Percentiles rank a stretch among this genome's conserved stretches.
Evolutionary conservation across 2,888 invertebrate genomes (phyloP).

Genomic region (Scaptomyza cyrtandrae): DNA sequence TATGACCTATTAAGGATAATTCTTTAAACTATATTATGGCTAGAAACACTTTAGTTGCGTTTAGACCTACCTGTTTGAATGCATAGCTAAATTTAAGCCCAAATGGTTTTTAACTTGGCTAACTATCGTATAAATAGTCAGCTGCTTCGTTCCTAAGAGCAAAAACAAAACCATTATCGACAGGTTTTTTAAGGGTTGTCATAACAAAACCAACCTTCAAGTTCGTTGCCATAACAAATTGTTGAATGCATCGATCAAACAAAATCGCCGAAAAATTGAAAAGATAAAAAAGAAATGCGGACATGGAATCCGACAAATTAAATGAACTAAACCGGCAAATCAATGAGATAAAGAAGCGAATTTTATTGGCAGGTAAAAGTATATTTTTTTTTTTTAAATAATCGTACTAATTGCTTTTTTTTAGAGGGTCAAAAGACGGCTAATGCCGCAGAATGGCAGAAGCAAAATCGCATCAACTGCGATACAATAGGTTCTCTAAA

Average conservation of each 20-base stretch:
- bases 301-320: conserved; percentile 82
- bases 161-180: not conserved
- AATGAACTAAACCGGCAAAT: conserved; percentile 89
- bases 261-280: conserved; percentile 18
- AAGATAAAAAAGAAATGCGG: not conserved
- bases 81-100: not conserved
- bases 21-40: not conserved
- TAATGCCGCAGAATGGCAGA: conserved; percentile 91
- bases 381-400: too few relatives aligned
- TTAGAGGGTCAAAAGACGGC: conserved; percentile 94
- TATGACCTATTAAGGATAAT: too few relatives aligned
- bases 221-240: conserved; percentile 57
- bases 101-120: conserved; percentile 17
- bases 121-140: conserved; percentile 10
- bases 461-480: conserved; percentile 89
- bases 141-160: conserved; percentile 34
- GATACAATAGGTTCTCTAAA: conserved; percentile 90
- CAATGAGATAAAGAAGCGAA: conserved; percentile 93
- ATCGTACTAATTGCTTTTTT: conserved; percentile 63
- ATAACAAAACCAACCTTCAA: conserved; percentile 26
- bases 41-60: not conserved
- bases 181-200: not conserved
- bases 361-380: conserved; percentile 90
- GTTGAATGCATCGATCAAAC: conserved; percentile 56
- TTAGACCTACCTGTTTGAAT: not conserved